These are phyloP conservation scores for Lathamus discolor DNA, from an alignment of 2,113 vertebrate genomes.

Conservation along the genomic window DNA sequence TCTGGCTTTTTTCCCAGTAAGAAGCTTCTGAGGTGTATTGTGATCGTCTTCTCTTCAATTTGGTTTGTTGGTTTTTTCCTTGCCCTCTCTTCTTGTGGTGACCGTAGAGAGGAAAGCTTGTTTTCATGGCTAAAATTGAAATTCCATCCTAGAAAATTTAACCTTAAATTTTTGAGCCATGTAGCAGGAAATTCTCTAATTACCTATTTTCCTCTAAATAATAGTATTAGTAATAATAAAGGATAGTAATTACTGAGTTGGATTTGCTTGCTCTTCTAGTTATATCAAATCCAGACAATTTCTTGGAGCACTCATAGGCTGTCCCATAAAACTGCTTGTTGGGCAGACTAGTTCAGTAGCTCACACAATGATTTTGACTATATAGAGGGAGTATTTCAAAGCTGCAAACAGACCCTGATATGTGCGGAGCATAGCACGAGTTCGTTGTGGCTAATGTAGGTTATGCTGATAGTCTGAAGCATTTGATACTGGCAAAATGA, in stretches of 20 bases:
- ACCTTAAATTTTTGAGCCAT: neutral
- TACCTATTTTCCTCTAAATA: neutral
- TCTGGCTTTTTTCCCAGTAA: neutral
- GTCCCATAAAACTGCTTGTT: neutral
- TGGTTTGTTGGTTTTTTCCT: neutral
- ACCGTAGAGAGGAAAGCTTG: neutral
- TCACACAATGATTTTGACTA: neutral
- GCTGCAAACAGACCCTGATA: fast-evolving
- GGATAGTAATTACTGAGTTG: neutral
- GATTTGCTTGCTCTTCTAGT: neutral
- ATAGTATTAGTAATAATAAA: neutral
- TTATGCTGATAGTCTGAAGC: neutral
- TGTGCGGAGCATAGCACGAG: neutral
- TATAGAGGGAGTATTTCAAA: neutral
- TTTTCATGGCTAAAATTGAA: neutral
- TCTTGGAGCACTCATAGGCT: neutral
- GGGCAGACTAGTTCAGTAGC: neutral
- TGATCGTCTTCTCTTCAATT: neutral
- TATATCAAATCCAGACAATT: neutral
- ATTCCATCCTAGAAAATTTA: neutral
- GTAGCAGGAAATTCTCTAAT: neutral
- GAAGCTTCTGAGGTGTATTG: neutral
- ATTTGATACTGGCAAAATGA: neutral
- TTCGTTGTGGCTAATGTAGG: neutral
- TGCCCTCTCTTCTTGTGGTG: neutral